Conservation (phyloP, 2,797 vertebrate species). For the Malurus leucopterus region DNA sequence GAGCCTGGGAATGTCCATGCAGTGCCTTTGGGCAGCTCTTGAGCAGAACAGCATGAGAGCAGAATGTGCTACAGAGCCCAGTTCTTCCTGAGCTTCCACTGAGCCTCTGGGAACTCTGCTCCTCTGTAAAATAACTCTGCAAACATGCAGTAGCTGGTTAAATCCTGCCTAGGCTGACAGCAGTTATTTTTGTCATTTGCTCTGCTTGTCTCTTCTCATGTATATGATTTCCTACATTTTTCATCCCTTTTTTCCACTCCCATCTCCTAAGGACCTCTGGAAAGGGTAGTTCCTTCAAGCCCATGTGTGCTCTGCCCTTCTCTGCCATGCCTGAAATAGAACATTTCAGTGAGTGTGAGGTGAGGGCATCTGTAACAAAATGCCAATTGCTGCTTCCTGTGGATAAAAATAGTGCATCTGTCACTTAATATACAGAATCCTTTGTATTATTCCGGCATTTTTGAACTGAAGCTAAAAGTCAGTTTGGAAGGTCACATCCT, state of each 20-base stretch:
- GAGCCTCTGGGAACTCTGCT: slow-evolving; percentile 1
- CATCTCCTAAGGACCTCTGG: neutral
- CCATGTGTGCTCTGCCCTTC: neutral
- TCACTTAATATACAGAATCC: slow-evolving; percentile 17
- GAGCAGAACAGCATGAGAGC: neutral
- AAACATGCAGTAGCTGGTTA: neutral
- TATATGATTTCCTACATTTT: neutral
- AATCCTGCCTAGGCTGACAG: slow-evolving; percentile 11
- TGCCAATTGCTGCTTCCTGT: slow-evolving; percentile 9
- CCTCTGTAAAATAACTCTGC: neutral
- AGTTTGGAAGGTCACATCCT: slow-evolving; percentile 29
- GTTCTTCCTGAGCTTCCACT: neutral
- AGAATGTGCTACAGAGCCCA: neutral
- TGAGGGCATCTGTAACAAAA: neutral
- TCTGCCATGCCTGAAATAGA: slow-evolving; percentile 9
- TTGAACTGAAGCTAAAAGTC: neutral
- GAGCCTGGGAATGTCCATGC: neutral
- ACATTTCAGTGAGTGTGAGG: slow-evolving; percentile 5
- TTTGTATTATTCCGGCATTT: slow-evolving; percentile 7
- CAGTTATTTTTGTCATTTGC: slow-evolving; percentile 10
- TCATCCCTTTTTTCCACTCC: neutral
- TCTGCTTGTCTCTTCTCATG: slow-evolving; percentile 24
- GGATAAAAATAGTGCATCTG: slow-evolving; percentile 4
- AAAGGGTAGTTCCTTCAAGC: neutral
- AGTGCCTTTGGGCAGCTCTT: neutral